Evolutionary conservation across 2,797 vertebrate species (phyloP).

Genomic region (Australoheros facetus): DNA sequence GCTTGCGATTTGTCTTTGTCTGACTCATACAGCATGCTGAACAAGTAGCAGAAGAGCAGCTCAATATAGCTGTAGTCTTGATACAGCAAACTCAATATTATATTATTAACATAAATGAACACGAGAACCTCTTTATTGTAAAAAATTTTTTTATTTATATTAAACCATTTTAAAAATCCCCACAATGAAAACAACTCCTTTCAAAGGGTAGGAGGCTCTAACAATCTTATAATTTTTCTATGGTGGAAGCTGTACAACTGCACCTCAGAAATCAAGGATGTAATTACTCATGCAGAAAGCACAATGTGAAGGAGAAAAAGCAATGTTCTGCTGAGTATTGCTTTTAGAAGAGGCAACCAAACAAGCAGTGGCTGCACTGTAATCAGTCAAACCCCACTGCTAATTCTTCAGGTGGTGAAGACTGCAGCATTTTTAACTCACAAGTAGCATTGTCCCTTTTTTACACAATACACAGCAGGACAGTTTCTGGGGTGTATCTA

Average conservation of each 20-base stretch:
- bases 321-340: slow-evolving; percentile 94
- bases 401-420: slow-evolving; percentile 95
- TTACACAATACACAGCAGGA: slow-evolving; percentile 2
- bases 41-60: slow-evolving; percentile 22
- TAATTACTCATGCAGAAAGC: slow-evolving; percentile 98
- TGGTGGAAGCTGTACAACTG: slow-evolving; percentile 88
- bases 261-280: slow-evolving; percentile 94
- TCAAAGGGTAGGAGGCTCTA: slow-evolving; percentile 84
- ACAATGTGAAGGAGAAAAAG: slow-evolving; percentile 90
- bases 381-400: slow-evolving; percentile 92
- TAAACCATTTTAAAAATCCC: background rate
- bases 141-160: background rate
- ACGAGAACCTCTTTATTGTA: background rate
- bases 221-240: slow-evolving; percentile 87
- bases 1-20: slow-evolving; percentile 74
- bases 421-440: slow-evolving; percentile 76
- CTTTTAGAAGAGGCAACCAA: slow-evolving; percentile 89
- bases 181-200: slow-evolving; percentile 80
- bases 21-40: slow-evolving; percentile 57
- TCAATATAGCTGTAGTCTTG: slow-evolving; percentile 34
- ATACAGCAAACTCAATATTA: slow-evolving; percentile 6
- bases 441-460: slow-evolving; percentile 19
- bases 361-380: slow-evolving; percentile 87
- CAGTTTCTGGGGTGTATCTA: background rate
- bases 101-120: slow-evolving; percentile 24